These are phyloP conservation scores for Coenonympha glycerion DNA, from an alignment of 2,888 invertebrate genomes.

Conservation along the genomic window DNA sequence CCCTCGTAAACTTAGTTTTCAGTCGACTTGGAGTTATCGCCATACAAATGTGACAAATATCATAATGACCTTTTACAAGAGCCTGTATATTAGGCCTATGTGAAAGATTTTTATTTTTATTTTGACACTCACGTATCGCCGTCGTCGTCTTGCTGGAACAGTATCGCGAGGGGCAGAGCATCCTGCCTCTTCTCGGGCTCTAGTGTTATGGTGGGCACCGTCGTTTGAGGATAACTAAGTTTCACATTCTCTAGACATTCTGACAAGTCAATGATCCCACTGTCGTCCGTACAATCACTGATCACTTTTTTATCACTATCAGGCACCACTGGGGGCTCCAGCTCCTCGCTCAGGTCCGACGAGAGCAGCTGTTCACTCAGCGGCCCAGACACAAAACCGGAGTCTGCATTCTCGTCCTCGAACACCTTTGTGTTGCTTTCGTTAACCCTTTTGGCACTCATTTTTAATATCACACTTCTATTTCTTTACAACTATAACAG, in stretches of 20 bases:
- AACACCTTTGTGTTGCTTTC: slow-evolving; percentile 44
- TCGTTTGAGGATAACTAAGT: slow-evolving; percentile 33
- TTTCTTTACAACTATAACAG: slow-evolving; percentile 22
- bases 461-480: slow-evolving; percentile 41
- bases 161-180: slow-evolving; percentile 77
- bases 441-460: slow-evolving; percentile 63
- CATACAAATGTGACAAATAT: too few species aligned
- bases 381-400: slow-evolving; percentile 57
- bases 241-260: slow-evolving; percentile 79
- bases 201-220: slow-evolving; percentile 34
- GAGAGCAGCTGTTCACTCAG: slow-evolving; percentile 38
- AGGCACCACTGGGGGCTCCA: slow-evolving; percentile 2
- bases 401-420: slow-evolving; percentile 54
- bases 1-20: too few species aligned
- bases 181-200: slow-evolving; percentile 30
- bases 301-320: slow-evolving; percentile 40
- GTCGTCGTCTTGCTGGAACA: slow-evolving; percentile 86
- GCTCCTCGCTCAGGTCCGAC: slow-evolving; percentile 23
- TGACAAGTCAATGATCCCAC: slow-evolving; percentile 74
- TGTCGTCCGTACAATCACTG: slow-evolving; percentile 64
- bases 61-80: too few species aligned
- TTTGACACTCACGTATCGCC: slow-evolving; percentile 92
- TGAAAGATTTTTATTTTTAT: too few species aligned
- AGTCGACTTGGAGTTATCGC: too few species aligned
- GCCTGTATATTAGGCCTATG: too few species aligned